These are phyloP conservation scores for Prenolepis imparis DNA, from an alignment of 2,888 invertebrate species.

Conservation along the genomic window DNA sequence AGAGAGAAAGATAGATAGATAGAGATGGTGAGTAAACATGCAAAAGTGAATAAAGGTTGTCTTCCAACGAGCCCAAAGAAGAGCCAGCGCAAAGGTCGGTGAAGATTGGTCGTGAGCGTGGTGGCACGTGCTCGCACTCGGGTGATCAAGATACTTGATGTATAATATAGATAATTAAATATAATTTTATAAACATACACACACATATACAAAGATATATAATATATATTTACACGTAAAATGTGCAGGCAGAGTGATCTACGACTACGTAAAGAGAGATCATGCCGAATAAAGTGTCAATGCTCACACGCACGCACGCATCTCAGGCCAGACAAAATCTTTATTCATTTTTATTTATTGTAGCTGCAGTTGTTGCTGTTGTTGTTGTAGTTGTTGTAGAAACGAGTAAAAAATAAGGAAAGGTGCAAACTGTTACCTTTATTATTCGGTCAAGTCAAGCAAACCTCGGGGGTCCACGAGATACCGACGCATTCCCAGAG, in stretches of 20 bases:
- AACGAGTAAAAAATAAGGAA: conserved; percentile 84
- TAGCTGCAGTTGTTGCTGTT: conserved; percentile 53
- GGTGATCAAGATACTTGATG: conserved; percentile 68
- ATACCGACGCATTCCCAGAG: conserved; percentile 89
- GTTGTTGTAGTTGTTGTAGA: conserved; percentile 60
- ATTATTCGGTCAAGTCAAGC: conserved; percentile 86
- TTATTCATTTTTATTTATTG: conserved; percentile 61
- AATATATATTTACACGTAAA: conserved; percentile 60
- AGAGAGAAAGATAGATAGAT: conserved; percentile 49
- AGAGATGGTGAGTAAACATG: conserved; percentile 71
- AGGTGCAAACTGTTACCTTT: conserved; percentile 90
- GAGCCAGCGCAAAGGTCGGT: conserved; percentile 75
- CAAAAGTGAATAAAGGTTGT: conserved; percentile 75
- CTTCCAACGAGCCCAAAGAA: conserved; percentile 77
- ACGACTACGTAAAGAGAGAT: conserved; percentile 64
- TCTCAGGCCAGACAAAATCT: conserved; percentile 78
- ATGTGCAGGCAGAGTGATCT: conserved; percentile 69
- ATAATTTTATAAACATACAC: conserved; percentile 50
- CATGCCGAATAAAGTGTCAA: conserved; percentile 71
- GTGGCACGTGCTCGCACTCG: conserved; percentile 76
- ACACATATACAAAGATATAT: conserved; percentile 42
- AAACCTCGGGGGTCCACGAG: conserved; percentile 87
- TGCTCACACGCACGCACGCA: conserved; percentile 78
- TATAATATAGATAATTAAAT: conserved; percentile 58
- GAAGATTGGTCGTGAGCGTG: conserved; percentile 73